Evolutionary conservation across 2,797 vertebrate genomes (phyloP), one percentile per base, ranked within the genome.

Genomic region (Galaxias olidus): DNA sequence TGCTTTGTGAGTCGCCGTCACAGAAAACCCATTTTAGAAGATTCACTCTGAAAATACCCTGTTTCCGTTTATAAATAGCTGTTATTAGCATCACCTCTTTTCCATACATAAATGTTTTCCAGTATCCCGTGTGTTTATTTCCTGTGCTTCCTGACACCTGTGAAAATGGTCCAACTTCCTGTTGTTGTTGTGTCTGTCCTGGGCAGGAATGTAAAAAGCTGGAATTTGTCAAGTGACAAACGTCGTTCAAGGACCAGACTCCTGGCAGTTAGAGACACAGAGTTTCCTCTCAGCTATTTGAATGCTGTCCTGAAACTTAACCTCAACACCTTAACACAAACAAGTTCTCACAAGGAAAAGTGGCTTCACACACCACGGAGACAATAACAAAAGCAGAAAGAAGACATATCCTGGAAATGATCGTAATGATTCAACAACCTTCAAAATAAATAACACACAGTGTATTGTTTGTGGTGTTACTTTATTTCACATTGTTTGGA

Each of bases 61-160:
- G n/a, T 47, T 42, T 0, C 12, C 11, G 43, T 71, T 73, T 88
- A 88, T 81, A 87, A 87, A 90, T 89, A 89, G 58, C 74, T 76
- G 62, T 77, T 82, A 88, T 83, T 76, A 86, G 78, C 79, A 81
- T 91, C 86, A 92, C 89, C 88, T 91, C 88, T 74, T 75, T 65
- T 71, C 61, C 72, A 68, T 74, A 75, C 77, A 79, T 72, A 81
- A 79, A 76, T 89, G 87, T 92, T 92, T 92, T 92, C 85, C 90
- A 87, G 88, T 81, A 75, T 91, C 73, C 86, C 83, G 84, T 84
- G 84, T 93, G 92, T 93, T 94, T 92, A 89, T 91, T 93, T 92
- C 92, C 92, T 89, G 89, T 80, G 91, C 93, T 98, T 98, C 96
- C 96, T 96, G 95, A 94, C 95, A 97, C 94, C 96, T 98, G 96